Evolutionary conservation across 1,140 invertebrate species (phyloP).

Genomic region (Stenopsyche tienmushanensis): DNA sequence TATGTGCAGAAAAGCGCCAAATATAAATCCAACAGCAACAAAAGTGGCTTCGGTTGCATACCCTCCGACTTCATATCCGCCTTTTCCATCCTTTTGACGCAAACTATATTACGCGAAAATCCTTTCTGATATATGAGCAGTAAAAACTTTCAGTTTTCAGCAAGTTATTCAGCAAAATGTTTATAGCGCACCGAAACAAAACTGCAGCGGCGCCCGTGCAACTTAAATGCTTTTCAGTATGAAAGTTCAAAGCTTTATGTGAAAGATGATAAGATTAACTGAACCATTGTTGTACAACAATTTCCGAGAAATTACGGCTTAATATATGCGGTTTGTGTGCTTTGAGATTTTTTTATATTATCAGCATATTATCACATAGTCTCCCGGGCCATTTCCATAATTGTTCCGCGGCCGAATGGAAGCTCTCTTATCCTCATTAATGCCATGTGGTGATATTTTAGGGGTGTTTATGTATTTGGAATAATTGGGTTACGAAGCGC

Average conservation of each 20-base stretch:
- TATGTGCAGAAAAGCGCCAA: too few relatives aligned
- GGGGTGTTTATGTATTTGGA: too few relatives aligned
- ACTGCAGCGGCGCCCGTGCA: background rate
- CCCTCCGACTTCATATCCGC: background rate
- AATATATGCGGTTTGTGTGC: background rate
- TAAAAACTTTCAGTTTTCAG: conserved; percentile 1
- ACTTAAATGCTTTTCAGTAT: background rate
- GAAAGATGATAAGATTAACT: conserved; percentile 13
- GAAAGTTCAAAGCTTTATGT: conserved; percentile 3
- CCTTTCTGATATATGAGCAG: conserved; percentile 2
- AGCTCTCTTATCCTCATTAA: too few relatives aligned
- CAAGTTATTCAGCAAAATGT: background rate
- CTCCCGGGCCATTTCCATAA: background rate
- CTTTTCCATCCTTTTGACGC: background rate
- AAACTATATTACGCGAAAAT: conserved; percentile 1
- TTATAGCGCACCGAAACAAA: conserved; percentile 1
- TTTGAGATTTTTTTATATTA: background rate
- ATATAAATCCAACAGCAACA: too few relatives aligned
- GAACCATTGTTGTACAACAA: conserved; percentile 15
- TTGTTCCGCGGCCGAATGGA: too few relatives aligned
- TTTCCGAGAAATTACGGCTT: background rate
- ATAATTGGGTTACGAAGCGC: too few relatives aligned
- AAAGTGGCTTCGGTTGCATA: too few relatives aligned
- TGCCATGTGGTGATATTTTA: too few relatives aligned
- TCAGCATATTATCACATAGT: background rate